Base-by-base conservation (phyloP, 2,113 vertebrate genomes). In the Melanostigma gelatinosum region DNA sequence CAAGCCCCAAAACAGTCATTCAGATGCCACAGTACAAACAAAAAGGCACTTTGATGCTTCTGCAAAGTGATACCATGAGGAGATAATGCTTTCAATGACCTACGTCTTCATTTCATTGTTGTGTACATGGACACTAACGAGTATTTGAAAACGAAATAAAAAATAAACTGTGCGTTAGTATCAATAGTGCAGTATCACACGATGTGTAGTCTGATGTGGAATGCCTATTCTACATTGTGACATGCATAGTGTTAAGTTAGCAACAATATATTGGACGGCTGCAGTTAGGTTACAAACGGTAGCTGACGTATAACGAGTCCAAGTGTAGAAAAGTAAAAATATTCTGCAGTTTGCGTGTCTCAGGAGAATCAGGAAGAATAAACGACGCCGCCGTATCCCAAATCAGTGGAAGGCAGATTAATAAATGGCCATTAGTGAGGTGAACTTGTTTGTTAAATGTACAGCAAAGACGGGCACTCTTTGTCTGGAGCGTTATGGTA, bases 11-110 rank as follows among this genome's bases (percentile, higher is more conserved):
- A 79, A 82, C 48, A 63, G 6, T 65, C n/a, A 67, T 64, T 80
- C 18, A 46, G 29, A 73, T 40, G 36, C 29, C 44, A n/a, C 24
- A 62, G 63, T 79, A 87, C 36, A 77, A 86, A 92, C 78, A 72
- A 85, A 93, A 93, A 94, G 93, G 94, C 92, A 94, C 92, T 94
- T 32, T 94, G 71, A 90, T 87, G 68, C 78, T 91, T 79, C 67
- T 79, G 69, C 80, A 84, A 79, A 87, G 84, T 87, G 75, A 85
- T 60, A 60, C 76, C 55, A 78, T 67, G 36, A 80, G 44, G 75
- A 63, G 60, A 62, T 3, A 40, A 81, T 22, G 27, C 48, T 65
- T 82, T 36, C 77, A 71, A 65, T 79, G 13, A 74, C 82, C 52
- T 64, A 72, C 62, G 84, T 83, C 72, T 83, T 88, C 74, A 65